These are phyloP conservation scores for Siniperca scherzeri DNA, from an alignment of 2,797 vertebrate species.

Conservation along the genomic window DNA sequence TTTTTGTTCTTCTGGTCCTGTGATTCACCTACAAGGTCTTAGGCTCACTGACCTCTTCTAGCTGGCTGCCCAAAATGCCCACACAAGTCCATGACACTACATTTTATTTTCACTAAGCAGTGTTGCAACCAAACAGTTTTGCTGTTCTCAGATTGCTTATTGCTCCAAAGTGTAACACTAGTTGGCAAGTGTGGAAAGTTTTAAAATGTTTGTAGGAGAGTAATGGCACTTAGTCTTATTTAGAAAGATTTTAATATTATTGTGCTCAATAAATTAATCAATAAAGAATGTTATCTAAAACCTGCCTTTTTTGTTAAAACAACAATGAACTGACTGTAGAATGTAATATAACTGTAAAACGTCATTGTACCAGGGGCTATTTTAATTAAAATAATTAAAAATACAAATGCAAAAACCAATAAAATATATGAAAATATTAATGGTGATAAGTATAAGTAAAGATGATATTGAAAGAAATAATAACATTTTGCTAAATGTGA, in stretches of 20 bases:
- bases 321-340: background rate
- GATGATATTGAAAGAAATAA: background rate
- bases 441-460: too few relatives aligned
- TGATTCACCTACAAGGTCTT: slow-evolving; percentile 73
- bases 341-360: background rate
- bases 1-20: slow-evolving; percentile 68
- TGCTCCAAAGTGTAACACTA: background rate
- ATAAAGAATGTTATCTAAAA: background rate
- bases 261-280: background rate
- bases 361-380: background rate
- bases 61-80: slow-evolving; percentile 52
- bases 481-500: background rate
- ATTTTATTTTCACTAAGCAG: slow-evolving; percentile 41
- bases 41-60: slow-evolving; percentile 49
- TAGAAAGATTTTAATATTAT: background rate
- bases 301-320: background rate
- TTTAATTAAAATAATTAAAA: background rate
- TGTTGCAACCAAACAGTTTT: background rate
- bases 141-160: background rate
- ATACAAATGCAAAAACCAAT: background rate
- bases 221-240: background rate
- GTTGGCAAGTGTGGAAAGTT: background rate
- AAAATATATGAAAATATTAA: background rate
- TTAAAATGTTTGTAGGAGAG: background rate
- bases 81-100: slow-evolving; percentile 53